A percentile compares a stretch with the other conserved stretches of the same genome.
Evolutionary conservation across 2,888 invertebrate genomes (phyloP).

Genomic region (Nymphalis urticae): DNA sequence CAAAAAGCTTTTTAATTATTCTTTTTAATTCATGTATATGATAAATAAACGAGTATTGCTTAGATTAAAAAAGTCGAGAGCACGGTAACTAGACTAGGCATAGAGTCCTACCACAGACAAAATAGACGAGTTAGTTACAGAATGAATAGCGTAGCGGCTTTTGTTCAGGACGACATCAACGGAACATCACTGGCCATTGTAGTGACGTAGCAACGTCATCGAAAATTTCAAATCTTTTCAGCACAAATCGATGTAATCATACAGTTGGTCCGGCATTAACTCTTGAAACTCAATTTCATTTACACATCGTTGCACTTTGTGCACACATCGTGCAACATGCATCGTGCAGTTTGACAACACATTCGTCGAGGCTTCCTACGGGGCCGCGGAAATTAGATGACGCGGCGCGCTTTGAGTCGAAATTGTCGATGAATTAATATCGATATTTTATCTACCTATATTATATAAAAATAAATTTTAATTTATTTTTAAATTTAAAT

Average conservation of each 20-base stretch:
- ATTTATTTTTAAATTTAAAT: not conserved
- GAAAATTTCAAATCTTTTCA: not conserved
- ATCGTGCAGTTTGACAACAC: conserved; percentile 51
- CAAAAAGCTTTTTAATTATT: no score
- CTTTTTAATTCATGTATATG: no score
- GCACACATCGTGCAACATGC: conserved; percentile 23
- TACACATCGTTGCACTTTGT: conserved; percentile 33
- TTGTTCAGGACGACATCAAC: no score
- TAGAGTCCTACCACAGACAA: no score
- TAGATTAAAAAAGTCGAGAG: no score
- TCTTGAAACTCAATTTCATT: conserved; percentile 38
- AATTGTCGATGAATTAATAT: conserved; percentile 27
- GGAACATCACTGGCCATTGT: not conserved
- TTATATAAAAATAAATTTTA: no score
- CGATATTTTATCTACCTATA: conserved; percentile 13
- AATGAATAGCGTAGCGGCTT: no score
- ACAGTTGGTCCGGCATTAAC: conserved; percentile 12
- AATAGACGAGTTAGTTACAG: no score
- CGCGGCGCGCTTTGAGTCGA: conserved; percentile 44
- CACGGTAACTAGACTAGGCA: no score
- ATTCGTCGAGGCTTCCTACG: conserved; percentile 51
- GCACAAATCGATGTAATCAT: not conserved
- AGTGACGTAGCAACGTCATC: not conserved
- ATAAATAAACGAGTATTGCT: no score
- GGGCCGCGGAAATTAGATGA: conserved; percentile 66